A percentile compares a stretch with the other conserved stretches of the same genome.
phyloP scores from a whole-genome alignment of 2,113 vertebrate species.

The Chaetops frenatus region DNA sequence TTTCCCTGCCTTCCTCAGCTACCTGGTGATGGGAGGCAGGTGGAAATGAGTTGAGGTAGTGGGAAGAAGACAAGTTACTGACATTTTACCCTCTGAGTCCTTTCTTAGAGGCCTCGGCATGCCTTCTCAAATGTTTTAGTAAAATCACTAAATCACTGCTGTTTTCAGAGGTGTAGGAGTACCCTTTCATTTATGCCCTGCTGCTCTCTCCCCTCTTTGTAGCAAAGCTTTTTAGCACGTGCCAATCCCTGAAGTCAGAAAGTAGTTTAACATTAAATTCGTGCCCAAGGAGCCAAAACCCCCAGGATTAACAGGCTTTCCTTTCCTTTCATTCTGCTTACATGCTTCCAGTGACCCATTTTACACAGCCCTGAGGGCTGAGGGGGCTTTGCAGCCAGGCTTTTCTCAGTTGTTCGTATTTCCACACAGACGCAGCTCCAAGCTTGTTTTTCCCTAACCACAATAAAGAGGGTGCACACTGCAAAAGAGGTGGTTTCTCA shows the following conservation, averaged over 20 bases:
- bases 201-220: not conserved
- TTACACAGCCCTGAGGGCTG: not conserved
- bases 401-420: rapidly evolving
- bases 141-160: not conserved
- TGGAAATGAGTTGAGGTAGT: not conserved
- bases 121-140: not conserved
- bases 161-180: not conserved
- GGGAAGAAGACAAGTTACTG: not conserved
- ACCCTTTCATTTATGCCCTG: not conserved
- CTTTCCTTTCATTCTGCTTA: not conserved
- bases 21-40: not conserved
- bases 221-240: not conserved
- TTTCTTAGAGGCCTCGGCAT: not conserved
- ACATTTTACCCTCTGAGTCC: not conserved
- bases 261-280: not conserved
- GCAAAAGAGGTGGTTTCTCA: not conserved
- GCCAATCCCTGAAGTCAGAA: not conserved
- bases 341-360: not conserved
- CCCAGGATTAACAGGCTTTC: not conserved
- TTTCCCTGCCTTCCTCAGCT: not conserved
- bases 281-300: not conserved
- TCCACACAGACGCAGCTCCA: not conserved
- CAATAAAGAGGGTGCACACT: not conserved
- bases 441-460: not conserved
- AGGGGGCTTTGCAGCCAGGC: not conserved